These are phyloP conservation scores for Cygnus buccinator DNA, from an alignment of 2,113 vertebrate genomes.

Conservation along the genomic window DNA sequence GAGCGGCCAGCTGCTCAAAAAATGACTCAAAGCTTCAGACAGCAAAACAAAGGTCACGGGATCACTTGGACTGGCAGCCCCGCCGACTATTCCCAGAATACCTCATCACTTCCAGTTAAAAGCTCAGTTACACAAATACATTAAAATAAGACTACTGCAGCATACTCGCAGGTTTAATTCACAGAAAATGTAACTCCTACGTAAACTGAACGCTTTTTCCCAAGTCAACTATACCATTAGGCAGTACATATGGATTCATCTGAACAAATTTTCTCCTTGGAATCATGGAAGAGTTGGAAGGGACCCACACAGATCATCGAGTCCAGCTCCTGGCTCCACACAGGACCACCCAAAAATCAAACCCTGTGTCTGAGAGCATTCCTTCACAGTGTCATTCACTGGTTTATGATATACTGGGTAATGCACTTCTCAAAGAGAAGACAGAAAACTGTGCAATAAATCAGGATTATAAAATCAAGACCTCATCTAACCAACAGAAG, in stretches of 20 bases:
- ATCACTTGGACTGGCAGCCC: background rate
- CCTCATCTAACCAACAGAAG: background rate
- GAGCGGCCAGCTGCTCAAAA: background rate
- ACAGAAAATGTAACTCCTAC: constrained; percentile 63
- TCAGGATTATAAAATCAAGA: background rate
- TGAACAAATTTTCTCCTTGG: background rate
- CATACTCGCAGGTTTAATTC: constrained; percentile 38
- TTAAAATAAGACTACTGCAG: background rate
- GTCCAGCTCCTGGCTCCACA: too few relatives aligned
- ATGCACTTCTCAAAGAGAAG: background rate
- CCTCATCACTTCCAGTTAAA: background rate
- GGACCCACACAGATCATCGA: too few relatives aligned
- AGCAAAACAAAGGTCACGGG: constrained; percentile 1
- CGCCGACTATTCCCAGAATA: background rate
- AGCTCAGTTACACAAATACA: background rate
- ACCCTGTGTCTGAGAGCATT: too few relatives aligned
- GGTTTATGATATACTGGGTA: background rate
- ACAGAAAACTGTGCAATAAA: background rate
- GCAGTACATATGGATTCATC: background rate
- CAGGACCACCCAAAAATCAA: too few relatives aligned
- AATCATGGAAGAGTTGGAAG: too few relatives aligned
- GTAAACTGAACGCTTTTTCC: constrained; percentile 56
- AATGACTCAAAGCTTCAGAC: background rate
- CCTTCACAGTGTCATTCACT: background rate
- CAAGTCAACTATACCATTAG: background rate